These are phyloP conservation scores for Menidia menidia DNA, from an alignment of 2,797 vertebrate species.

Conservation along the genomic window DNA sequence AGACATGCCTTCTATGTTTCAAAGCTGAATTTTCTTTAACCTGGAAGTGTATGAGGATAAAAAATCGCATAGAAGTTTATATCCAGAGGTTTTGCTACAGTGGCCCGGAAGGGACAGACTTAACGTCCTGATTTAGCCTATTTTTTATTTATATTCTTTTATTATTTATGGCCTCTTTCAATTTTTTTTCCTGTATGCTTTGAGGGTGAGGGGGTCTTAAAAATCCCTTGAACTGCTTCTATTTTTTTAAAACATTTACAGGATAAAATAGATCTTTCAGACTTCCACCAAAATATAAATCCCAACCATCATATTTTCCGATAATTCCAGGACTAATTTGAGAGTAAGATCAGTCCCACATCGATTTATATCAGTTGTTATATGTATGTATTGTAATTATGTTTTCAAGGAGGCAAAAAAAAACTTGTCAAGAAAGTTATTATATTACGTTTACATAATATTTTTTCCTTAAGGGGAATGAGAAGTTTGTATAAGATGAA, in stretches of 20 bases:
- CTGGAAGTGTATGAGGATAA: neutral
- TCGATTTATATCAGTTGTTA: neutral
- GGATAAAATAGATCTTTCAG: no score
- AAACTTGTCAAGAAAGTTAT: neutral
- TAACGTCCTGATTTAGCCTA: no score
- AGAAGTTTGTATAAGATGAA: no score
- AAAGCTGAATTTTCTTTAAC: neutral
- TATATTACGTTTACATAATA: no score
- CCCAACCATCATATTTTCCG: neutral
- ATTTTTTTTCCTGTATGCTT: neutral
- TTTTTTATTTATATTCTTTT: neutral
- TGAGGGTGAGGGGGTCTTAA: neutral
- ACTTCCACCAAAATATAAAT: neutral
- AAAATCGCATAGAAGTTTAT: neutral
- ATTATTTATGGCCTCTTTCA: neutral
- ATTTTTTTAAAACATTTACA: neutral
- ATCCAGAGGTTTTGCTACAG: neutral
- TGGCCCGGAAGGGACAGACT: neutral
- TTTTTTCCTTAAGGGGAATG: no score
- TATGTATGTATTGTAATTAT: neutral
- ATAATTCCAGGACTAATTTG: neutral
- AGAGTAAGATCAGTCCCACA: neutral
- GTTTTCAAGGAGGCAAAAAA: neutral
- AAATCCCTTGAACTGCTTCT: neutral
- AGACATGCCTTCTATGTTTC: neutral